These are phyloP conservation scores for Trichomycterus rosablanca DNA, from an alignment of 2,113 vertebrate species.

Conservation along the genomic window DNA sequence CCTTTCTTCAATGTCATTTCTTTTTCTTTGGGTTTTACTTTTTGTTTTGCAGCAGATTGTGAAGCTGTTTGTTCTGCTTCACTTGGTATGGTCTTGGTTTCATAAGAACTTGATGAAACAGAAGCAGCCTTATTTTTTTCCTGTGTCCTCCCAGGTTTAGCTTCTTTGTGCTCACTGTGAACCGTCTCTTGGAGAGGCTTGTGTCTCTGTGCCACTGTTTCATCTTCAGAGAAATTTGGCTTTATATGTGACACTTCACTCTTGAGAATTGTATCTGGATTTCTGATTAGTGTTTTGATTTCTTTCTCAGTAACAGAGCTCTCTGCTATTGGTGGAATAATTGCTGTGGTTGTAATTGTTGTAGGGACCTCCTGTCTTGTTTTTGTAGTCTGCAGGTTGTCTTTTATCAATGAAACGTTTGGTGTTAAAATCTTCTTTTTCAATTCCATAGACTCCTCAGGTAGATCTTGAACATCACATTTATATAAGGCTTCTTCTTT, in stretches of 20 bases:
- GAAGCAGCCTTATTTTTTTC: too few species aligned
- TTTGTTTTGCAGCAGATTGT: conserved; percentile 19
- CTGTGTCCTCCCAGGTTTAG: conserved; percentile 15
- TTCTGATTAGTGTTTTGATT: not conserved
- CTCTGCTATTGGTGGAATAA: not conserved
- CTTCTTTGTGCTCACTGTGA: too few species aligned
- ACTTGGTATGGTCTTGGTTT: conserved; percentile 7
- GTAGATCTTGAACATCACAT: conserved; percentile 10
- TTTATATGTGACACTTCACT: not conserved
- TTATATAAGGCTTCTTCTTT: conserved; percentile 29
- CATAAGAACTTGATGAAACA: not conserved
- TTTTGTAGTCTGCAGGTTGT: too few species aligned
- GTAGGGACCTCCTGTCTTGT: conserved; percentile 1
- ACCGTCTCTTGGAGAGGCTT: conserved; percentile 6
- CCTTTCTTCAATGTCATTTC: conserved; percentile 16
- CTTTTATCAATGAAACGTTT: too few species aligned
- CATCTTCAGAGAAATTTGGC: conserved; percentile 17
- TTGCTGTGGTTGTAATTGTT: not conserved
- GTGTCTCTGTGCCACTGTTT: conserved; percentile 20
- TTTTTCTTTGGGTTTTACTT: conserved; percentile 22
- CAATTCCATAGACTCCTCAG: conserved; percentile 2
- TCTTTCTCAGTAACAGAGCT: conserved; percentile 10
- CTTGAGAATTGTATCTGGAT: conserved; percentile 5
- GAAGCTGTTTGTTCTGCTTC: conserved; percentile 12
- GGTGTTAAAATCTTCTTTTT: not conserved